phyloP scores from a whole-genome alignment of 1,140 invertebrate species.

The Lordiphosa mommai region DNA sequence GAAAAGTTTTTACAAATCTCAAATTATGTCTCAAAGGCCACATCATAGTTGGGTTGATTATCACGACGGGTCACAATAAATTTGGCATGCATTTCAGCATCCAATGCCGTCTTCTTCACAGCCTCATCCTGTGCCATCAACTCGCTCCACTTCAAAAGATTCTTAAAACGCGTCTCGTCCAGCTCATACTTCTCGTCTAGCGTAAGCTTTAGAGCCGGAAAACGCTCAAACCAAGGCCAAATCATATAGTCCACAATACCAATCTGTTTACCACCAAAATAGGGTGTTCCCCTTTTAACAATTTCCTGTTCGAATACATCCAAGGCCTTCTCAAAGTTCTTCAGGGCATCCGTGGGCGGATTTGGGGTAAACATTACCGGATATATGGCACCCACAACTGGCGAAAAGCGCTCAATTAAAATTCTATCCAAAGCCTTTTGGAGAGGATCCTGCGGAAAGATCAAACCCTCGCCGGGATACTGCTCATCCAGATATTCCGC shows the following conservation, averaged over 20 bases:
- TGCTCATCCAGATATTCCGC: constrained; percentile 92
- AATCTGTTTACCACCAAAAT: constrained; percentile 85
- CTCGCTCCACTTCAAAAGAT: constrained; percentile 82
- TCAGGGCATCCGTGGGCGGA: constrained; percentile 51
- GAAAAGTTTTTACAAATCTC: too few species aligned
- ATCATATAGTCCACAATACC: constrained; percentile 92
- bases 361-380: constrained; percentile 53
- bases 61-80: constrained; percentile 85
- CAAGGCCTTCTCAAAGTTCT: constrained; percentile 80
- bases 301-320: constrained; percentile 86
- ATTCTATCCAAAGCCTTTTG: constrained; percentile 89
- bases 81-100: constrained; percentile 86
- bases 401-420: constrained; percentile 85
- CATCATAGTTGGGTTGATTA: constrained; percentile 85
- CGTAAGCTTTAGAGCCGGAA: constrained; percentile 53
- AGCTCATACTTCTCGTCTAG: constrained; percentile 51
- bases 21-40: constrained; percentile 78
- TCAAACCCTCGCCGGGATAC: constrained; percentile 82
- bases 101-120: constrained; percentile 84
- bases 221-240: constrained; percentile 92
- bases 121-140: constrained; percentile 86
- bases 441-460: constrained; percentile 87
- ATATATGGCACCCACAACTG: constrained; percentile 53
- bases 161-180: constrained; percentile 65
- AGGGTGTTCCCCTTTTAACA: constrained; percentile 82